Conservation (phyloP, 2,797 vertebrate genomes). For the Podarcis siculus region DNA sequence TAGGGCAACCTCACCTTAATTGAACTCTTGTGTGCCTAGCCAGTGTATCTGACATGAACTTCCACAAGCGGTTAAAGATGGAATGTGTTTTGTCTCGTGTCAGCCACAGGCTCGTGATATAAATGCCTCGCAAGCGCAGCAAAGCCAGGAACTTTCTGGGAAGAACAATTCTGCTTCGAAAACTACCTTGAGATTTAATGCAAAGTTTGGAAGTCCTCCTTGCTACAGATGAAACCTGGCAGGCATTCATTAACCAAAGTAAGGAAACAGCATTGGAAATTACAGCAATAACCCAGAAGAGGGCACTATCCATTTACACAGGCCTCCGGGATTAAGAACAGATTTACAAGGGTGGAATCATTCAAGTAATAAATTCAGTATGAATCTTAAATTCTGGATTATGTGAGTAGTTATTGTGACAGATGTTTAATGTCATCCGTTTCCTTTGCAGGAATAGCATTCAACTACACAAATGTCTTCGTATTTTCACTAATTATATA, state of each 20-base stretch:
- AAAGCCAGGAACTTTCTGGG: conserved; percentile 10
- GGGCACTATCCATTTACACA: conserved; percentile 36
- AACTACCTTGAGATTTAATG: conserved; percentile 7
- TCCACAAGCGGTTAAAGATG: conserved; percentile 4
- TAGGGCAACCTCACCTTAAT: neutral
- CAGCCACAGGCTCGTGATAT: neutral
- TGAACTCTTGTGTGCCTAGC: neutral
- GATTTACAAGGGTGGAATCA: conserved; percentile 17
- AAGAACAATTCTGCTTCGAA: neutral
- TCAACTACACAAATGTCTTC: too few relatives aligned
- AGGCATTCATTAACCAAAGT: neutral
- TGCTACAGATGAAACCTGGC: accelerated
- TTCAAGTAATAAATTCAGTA: neutral
- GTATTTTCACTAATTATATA: neutral
- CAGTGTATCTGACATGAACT: neutral
- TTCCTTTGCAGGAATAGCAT: neutral
- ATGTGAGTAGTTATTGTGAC: conserved; percentile 5
- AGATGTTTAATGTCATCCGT: neutral
- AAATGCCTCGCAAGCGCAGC: neutral
- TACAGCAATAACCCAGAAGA: conserved; percentile 26
- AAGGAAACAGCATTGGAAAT: neutral
- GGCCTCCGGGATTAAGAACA: neutral
- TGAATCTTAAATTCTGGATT: conserved; percentile 15
- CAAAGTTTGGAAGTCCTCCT: accelerated
- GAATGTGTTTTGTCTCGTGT: conserved; percentile 27